phyloP scores from a whole-genome alignment of 2,113 vertebrate genomes.

The Blennius ocellaris region DNA sequence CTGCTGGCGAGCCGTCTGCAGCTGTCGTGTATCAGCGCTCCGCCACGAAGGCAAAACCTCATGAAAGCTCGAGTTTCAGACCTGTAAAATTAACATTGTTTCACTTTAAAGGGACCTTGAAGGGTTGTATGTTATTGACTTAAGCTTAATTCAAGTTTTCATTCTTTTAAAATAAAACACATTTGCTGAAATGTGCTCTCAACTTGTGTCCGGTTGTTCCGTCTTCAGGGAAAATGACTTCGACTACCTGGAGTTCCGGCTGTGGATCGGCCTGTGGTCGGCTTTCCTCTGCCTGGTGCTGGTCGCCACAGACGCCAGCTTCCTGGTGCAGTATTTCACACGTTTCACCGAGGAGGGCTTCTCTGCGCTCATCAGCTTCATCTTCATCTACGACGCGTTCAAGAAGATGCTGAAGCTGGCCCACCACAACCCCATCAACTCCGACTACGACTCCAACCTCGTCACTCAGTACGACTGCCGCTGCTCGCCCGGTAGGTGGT shows the following conservation, averaged over 20 bases:
- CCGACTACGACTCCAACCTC: conserved; percentile 83
- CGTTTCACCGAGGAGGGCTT: conserved; percentile 98
- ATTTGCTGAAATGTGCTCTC: too few species aligned
- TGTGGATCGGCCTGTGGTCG: conserved; percentile 99
- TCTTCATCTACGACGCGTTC: conserved; percentile 98
- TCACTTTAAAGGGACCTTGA: too few species aligned
- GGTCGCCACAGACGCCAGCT: conserved; percentile 94
- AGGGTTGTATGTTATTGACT: too few species aligned
- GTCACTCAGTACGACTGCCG: conserved; percentile 89
- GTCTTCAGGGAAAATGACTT: conserved; percentile 89
- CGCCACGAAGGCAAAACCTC: too few species aligned
- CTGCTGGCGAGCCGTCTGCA: conserved; percentile 5
- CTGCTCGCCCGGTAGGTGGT: conserved; percentile 82
- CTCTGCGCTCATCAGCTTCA: conserved; percentile 97
- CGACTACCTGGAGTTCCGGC: conserved; percentile 96
- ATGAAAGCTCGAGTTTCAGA: too few species aligned
- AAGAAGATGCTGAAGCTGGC: conserved; percentile 98
- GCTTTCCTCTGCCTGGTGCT: conserved; percentile 90
- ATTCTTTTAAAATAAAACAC: too few species aligned
- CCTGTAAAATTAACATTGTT: too few species aligned
- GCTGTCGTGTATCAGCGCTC: conserved; percentile 5
- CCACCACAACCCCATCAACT: conserved; percentile 91
- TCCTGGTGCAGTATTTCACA: conserved; percentile 97
- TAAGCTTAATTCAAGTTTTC: too few species aligned
- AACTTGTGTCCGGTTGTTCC: background rate